Base-by-base conservation (phyloP, 2,888 invertebrate genomes). In the Troides aeacus region DNA sequence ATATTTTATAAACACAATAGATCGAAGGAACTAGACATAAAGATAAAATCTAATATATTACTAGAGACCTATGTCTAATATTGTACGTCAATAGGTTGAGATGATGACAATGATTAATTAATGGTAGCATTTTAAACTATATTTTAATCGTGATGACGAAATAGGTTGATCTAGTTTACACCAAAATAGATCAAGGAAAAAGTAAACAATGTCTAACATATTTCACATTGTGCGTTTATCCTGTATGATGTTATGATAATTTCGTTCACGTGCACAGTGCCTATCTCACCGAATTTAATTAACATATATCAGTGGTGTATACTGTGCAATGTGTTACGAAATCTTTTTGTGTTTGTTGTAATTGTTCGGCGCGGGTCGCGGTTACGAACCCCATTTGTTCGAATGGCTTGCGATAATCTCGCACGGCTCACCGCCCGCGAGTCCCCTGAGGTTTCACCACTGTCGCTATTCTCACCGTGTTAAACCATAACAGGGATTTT, bases 391-490 rank as follows among this genome's bases (percentile, higher is more conserved):
- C 71, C 66, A 74, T 76, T 74, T 73, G 72, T 72, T 68, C 74
- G 70, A 74, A 74, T 72, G 68, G 72, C 66, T 69, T 69, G 73
- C 75, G 72, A 72, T 74, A 77, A 81, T 79, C 77, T 74, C 72
- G 77, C 74, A 80, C 78, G 80, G 76, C 78, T 78, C 74, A 72
- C 74, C 71, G 76, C 79, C 78, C 74, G 80, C 79, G 77, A 79
- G 75, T 77, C 86, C 79, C 80, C 73, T 66, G 82, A 77, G 82
- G 79, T 74, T 74, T 56, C 71, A 46, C 56, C 30, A 70, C 66
- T 66, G 72, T 63, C 71, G 68, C 61, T 39, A 70, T 65, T 63
- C 65, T 70, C 53, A 23, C 50, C n/a, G 58, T 15, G 57, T 57
- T 57, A 57, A n/a, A 57, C 57, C 59, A 70, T 70, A 66, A 63